phyloP scores from a whole-genome alignment of 1,140 invertebrate genomes.

The Tetramorium parvispinum region DNA sequence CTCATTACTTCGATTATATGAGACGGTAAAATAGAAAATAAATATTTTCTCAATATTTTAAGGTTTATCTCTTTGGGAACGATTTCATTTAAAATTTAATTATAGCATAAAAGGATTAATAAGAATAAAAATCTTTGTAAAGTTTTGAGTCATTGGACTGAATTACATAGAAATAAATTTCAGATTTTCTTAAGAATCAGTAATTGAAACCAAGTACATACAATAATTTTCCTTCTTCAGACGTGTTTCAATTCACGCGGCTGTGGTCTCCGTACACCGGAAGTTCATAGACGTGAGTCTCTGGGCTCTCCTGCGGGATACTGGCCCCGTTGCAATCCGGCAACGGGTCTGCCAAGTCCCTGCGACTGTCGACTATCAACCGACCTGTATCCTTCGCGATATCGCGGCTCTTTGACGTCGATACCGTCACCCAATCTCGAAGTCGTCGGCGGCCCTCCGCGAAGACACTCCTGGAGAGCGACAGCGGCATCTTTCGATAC shows the following conservation, averaged over 20 bases:
- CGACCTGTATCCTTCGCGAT: conserved; percentile 81
- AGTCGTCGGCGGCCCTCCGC: conserved; percentile 79
- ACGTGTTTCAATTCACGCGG: conserved; percentile 78
- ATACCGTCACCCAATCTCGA: conserved; percentile 83
- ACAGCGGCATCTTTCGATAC: conserved; percentile 84
- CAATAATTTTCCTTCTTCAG: conserved; percentile 61
- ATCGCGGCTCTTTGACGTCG: conserved; percentile 83
- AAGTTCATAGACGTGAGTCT: conserved; percentile 80
- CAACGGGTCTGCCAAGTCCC: conserved; percentile 79
- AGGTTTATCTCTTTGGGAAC: not conserved
- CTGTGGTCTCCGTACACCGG: conserved; percentile 81
- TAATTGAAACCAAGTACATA: not conserved
- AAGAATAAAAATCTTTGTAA: not conserved
- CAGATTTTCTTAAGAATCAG: not conserved
- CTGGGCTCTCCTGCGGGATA: conserved; percentile 79
- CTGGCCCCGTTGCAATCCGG: conserved; percentile 79
- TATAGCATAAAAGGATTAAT: not conserved
- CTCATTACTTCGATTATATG: not conserved
- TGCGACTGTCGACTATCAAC: conserved; percentile 83
- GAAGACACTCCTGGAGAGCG: conserved; percentile 83
- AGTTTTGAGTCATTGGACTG: not conserved
- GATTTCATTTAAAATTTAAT: not conserved
- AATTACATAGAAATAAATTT: not conserved
- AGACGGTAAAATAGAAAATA: not conserved
- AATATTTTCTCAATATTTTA: not conserved